Base-by-base conservation (phyloP, 2,888 invertebrate species). In the Orthonevra nobilis region DNA sequence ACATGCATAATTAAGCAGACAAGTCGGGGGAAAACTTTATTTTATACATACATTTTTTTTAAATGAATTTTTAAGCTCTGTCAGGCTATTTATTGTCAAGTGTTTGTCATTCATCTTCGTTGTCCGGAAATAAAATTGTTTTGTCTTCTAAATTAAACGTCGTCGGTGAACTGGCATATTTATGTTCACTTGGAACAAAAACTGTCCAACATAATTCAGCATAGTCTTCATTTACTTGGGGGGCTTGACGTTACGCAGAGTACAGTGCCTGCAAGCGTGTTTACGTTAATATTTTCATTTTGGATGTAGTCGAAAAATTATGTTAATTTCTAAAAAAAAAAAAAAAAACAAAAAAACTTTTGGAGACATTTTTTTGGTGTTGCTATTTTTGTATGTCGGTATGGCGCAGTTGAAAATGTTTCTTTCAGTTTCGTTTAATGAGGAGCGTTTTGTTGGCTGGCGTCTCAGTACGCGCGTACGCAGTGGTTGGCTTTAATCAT, bases 171-270 rank as follows among this genome's bases (percentile, higher is more conserved):
- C n/a, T 17, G 28, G 17, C 38, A 56, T 56, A 56, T 56, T 56
- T 56, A 38, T 26, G 38, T 38, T 54, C 54, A 38, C 54, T 54
- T 38, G 6, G n/a, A 40, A 40, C 1, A 26, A 38, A 56, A 40
- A 56, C 38, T 54, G 54, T 54, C 34, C 38, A 36, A 54, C 54
- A 54, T 54, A 54, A 54, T 54, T 54, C 38, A 32, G 38, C 38
- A 56, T 40, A 56, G 40, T 40, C 10, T 40, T 40, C 40, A 40
- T 40, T 40, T 40, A 40, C 54, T 20, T 34, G 15, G 7, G 10
- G n/a, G n/a, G n/a, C n/a, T n/a, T n/a, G n/a, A n/a, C n/a, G n/a
- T n/a, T n/a, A n/a, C n/a, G n/a, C n/a, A n/a, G n/a, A n/a, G n/a
- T n/a, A n/a, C n/a, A n/a, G n/a, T n/a, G n/a, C n/a, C n/a, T n/a